Base-by-base conservation (phyloP, 2,113 vertebrate species). In the Lanius collurio region DNA sequence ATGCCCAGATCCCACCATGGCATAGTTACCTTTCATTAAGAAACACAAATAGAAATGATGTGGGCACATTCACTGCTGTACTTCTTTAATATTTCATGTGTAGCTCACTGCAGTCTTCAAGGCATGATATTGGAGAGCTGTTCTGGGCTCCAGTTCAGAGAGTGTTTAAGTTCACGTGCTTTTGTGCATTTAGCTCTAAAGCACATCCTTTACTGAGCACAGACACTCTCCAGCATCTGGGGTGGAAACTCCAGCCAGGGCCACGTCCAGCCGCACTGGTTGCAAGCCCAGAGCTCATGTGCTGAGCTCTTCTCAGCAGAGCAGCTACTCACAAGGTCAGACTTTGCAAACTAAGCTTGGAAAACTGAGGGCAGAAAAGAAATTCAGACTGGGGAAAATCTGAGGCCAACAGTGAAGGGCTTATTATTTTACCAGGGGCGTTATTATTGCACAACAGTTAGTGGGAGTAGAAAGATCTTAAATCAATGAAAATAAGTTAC, bases 401-500 rank as follows among this genome's bases (percentile, higher is more conserved):
- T 46, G 49, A 89, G 37, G 77, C 57, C 27, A 50, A 49, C 3
- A 53, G 52, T 57, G 39, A 90, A 93, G 56, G 73, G 41, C 47
- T 95, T 94, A 90, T 78, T 92, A 59, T 91, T 95, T 95, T 64
- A 81, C 86, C 80, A 79, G 83, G 78, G 80, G 80, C 9, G 0
- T 68, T 78, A 60, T 52, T 63, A 52, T 96, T 96, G 83, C 88
- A 93, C 88, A 92, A 95, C 53, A 74, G 37, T 67, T 75, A 78
- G 76, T 49, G 73, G 88, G 86, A 96, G 62, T 41, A 93, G 65
- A 89, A 88, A 81, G 50, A 88, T 63, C 79, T 93, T 83, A 92
- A 94, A 81, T 94, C 68, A 94, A 87, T 87, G 88, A 95, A 93
- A 95, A 87, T 57, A 84, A 93, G 80, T 80, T 94, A 68, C 42